Conservation (phyloP, 2,113 vertebrate species). For the Dolichotis patagonum region DNA sequence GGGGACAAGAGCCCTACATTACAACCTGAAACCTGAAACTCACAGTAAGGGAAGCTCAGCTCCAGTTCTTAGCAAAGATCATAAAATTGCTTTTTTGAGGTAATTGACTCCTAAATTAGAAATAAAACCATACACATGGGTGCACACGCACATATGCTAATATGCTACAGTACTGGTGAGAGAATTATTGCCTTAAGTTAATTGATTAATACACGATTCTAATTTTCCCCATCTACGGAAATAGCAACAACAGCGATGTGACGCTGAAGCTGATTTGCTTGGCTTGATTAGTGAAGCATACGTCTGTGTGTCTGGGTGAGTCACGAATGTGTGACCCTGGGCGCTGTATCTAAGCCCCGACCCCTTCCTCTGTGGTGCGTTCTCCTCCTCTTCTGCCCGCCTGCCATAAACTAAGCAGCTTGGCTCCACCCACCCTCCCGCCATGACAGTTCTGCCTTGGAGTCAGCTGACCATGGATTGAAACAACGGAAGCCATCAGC, state of each 20-base stretch:
- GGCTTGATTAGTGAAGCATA: background rate
- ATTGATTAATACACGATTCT: background rate
- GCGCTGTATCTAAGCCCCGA: too few species aligned
- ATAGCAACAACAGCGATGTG: background rate
- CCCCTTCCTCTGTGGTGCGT: background rate
- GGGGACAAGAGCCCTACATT: background rate
- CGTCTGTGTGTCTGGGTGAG: background rate
- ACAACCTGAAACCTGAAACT: background rate
- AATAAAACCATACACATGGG: background rate
- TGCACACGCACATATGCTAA: background rate
- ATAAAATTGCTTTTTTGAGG: conserved; percentile 8
- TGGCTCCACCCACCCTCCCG: background rate
- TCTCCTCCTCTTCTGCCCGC: background rate
- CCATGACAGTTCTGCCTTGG: background rate
- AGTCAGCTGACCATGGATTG: background rate
- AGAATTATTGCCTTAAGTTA: background rate
- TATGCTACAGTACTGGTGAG: background rate
- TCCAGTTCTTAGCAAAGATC: conserved; percentile 7
- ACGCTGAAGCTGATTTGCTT: background rate
- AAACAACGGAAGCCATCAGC: background rate
- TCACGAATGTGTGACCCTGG: background rate
- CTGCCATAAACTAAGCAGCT: background rate
- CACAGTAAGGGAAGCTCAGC: background rate
- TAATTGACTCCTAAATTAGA: background rate
- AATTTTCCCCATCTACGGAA: background rate